These are phyloP conservation scores for Maniola jurtina DNA, from an alignment of 1,140 invertebrate species.

Conservation along the genomic window DNA sequence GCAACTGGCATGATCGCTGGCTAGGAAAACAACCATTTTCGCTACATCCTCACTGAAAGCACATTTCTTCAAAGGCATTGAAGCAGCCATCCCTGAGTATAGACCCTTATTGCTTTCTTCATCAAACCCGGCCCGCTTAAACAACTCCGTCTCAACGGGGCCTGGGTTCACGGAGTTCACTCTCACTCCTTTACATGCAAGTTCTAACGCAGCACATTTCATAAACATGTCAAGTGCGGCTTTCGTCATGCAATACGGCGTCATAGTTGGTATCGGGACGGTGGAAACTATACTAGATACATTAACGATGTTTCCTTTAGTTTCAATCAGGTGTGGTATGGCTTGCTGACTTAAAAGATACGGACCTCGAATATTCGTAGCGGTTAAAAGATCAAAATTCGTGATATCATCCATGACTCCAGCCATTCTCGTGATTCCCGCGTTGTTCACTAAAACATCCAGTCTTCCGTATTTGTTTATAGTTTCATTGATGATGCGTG, in stretches of 20 bases:
- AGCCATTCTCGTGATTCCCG: conserved; percentile 83
- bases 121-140: conserved; percentile 76
- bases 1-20: not conserved
- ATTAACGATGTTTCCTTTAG: conserved; percentile 89
- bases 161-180: conserved; percentile 90
- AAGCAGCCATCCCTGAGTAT: conserved; percentile 34
- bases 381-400: conserved; percentile 85
- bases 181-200: conserved; percentile 84
- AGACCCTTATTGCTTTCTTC: conserved; percentile 41
- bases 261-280: conserved; percentile 80
- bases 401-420: conserved; percentile 80
- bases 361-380: conserved; percentile 85
- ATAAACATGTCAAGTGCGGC: conserved; percentile 90
- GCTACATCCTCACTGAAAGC: conserved; percentile 18
- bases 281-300: conserved; percentile 87
- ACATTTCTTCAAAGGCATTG: conserved; percentile 46
- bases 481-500: conserved; percentile 81
- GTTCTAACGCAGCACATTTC: conserved; percentile 83
- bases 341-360: conserved; percentile 86
- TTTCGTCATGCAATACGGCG: conserved; percentile 90
- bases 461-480: conserved; percentile 81
- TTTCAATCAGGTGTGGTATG: conserved; percentile 84
- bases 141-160: conserved; percentile 84
- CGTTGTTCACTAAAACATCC: conserved; percentile 88
- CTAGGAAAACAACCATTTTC: not conserved